Conservation (phyloP, 1,140 invertebrate species). For the Drosophila insularis region DNA sequence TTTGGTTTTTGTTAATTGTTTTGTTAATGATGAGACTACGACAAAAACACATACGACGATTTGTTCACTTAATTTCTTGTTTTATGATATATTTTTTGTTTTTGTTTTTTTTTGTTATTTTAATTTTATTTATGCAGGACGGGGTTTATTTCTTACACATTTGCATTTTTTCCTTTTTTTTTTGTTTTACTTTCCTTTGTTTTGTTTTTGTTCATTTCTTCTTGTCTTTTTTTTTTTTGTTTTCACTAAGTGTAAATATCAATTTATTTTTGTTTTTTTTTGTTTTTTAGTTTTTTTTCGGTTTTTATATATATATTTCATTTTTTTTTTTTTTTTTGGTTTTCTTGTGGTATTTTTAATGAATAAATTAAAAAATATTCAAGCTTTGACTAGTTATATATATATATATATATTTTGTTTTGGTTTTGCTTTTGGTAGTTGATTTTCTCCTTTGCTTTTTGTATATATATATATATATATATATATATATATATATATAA, state of each 20-base stretch:
- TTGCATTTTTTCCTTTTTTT: slow-evolving; percentile 65
- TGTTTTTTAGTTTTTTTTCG: slow-evolving; percentile 29
- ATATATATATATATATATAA: slow-evolving; percentile 43
- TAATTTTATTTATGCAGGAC: slow-evolving; percentile 82
- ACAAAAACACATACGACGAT: slow-evolving; percentile 61
- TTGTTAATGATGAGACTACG: slow-evolving; percentile 63
- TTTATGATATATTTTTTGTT: slow-evolving; percentile 70
- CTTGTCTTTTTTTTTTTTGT: slow-evolving; percentile 56
- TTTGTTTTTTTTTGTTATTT: slow-evolving; percentile 74
- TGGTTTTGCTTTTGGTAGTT: slow-evolving; percentile 55
- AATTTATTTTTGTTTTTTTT: slow-evolving; percentile 65
- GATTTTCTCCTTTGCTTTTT: slow-evolving; percentile 47
- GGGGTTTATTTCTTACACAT: slow-evolving; percentile 82
- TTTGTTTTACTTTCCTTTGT: slow-evolving; percentile 47
- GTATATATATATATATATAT: slow-evolving; percentile 40
- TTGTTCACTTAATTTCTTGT: slow-evolving; percentile 52
- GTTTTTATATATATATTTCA: slow-evolving; percentile 68
- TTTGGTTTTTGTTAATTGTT: slow-evolving; percentile 30
- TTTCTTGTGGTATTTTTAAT: slow-evolving; percentile 65
- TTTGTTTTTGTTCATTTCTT: slow-evolving; percentile 44
- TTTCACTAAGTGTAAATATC: slow-evolving; percentile 81
- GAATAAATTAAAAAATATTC: slow-evolving; percentile 80
- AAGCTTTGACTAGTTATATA: slow-evolving; percentile 77
- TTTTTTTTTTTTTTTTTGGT: slow-evolving; percentile 50
- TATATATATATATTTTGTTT: slow-evolving; percentile 35